Percentiles rank a stretch among this genome's conserved stretches.
These are phyloP conservation scores for Allophyes oxyacanthae DNA, from an alignment of 2,888 invertebrate species.

Conservation along the genomic window DNA sequence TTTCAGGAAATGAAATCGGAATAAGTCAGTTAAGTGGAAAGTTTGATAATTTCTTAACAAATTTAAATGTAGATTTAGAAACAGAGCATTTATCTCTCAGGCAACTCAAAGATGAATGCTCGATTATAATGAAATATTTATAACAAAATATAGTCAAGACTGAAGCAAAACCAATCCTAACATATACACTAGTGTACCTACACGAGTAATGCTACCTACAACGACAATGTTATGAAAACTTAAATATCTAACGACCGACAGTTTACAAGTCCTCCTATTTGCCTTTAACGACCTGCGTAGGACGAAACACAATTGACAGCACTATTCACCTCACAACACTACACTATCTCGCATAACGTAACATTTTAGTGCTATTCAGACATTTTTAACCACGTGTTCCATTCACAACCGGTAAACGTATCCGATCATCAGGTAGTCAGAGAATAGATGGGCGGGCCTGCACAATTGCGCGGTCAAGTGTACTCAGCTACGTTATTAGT, in stretches of 20 bases:
- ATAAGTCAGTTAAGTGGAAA: slow-evolving; percentile 8
- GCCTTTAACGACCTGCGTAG: slow-evolving; percentile 13
- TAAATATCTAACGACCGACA: background rate
- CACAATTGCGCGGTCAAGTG: slow-evolving; percentile 57
- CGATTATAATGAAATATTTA: background rate
- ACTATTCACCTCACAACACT: background rate
- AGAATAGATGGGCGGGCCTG: slow-evolving; percentile 20
- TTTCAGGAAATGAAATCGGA: slow-evolving; percentile 36
- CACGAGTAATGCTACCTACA: background rate
- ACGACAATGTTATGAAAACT: background rate
- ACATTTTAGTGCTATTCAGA: slow-evolving; percentile 1
- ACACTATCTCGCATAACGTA: background rate
- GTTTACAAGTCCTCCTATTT: slow-evolving; percentile 3
- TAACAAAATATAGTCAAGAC: background rate
- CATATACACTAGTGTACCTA: no score
- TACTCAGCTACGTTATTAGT: slow-evolving; percentile 52
- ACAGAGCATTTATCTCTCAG: slow-evolving; percentile 4
- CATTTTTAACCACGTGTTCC: slow-evolving; percentile 13
- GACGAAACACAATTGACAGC: slow-evolving; percentile 6
- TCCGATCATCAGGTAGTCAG: slow-evolving; percentile 12
- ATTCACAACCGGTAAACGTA: slow-evolving; percentile 25
- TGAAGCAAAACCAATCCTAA: no score
- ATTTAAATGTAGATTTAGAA: slow-evolving; percentile 2
- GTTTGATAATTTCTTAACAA: slow-evolving; percentile 4
- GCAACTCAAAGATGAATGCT: background rate